phyloP scores from a whole-genome alignment of 1,140 invertebrate genomes.

The Centruroides sculpturatus region DNA sequence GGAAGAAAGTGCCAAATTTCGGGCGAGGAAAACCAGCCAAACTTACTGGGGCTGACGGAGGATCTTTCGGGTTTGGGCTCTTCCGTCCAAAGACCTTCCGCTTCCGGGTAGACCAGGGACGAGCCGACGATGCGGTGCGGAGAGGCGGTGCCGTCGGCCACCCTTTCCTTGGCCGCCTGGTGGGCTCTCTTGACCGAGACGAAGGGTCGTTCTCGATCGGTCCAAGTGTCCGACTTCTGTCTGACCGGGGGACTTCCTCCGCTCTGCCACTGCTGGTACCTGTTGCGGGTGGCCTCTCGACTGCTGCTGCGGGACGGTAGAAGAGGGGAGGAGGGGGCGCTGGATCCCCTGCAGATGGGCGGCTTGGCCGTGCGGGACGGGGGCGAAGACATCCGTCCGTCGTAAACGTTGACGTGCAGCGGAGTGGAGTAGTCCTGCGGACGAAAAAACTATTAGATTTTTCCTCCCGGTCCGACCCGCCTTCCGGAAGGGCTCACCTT shows the following conservation, averaged over 20 bases:
- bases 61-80: no score
- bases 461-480: no score
- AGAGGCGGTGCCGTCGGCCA: constrained; percentile 5
- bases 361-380: constrained; percentile 6
- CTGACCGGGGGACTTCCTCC: constrained; percentile 18
- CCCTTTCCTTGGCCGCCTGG: constrained; percentile 28
- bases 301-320: not conserved
- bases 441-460: no score
- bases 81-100: constrained; percentile 5
- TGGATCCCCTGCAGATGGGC: constrained; percentile 5
- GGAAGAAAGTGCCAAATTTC: no score
- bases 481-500: no score
- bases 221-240: constrained; percentile 34
- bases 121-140: constrained; percentile 14
- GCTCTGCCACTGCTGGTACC: constrained; percentile 25
- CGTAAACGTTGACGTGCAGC: constrained; percentile 23
- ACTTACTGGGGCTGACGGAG: no score
- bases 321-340: not conserved
- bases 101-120: constrained; percentile 9
- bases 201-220: constrained; percentile 43
- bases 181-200: constrained; percentile 46
- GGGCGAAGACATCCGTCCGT: constrained; percentile 6
- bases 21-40: no score
- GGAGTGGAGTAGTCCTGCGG: constrained; percentile 17
- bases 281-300: not conserved